phyloP scores from a whole-genome alignment of 2,113 vertebrate genomes.

The Tychaedon coryphoeus region DNA sequence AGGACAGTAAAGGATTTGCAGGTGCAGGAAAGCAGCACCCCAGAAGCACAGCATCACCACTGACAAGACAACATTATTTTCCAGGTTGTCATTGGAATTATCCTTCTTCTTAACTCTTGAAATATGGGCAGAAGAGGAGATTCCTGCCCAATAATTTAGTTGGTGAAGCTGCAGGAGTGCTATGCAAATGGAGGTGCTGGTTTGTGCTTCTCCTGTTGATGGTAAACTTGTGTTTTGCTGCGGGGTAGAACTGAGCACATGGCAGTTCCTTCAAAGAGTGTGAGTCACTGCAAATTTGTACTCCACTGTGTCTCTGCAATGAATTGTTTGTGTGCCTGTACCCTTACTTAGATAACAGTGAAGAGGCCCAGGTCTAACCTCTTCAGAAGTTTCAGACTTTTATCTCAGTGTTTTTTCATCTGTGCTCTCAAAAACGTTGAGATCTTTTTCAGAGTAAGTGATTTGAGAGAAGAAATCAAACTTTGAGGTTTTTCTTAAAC shows the following conservation, averaged over 20 bases:
- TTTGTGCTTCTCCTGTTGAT: background rate
- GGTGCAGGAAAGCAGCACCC: background rate
- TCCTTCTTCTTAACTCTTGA: background rate
- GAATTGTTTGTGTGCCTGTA: slow-evolving; percentile 30
- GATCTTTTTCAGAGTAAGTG: slow-evolving; percentile 9
- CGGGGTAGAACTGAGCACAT: background rate
- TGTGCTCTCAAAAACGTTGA: background rate
- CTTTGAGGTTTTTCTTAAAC: slow-evolving; percentile 53
- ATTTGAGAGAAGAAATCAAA: slow-evolving; percentile 16
- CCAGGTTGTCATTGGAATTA: background rate
- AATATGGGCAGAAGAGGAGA: background rate
- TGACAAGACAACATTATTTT: background rate
- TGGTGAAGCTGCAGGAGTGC: background rate
- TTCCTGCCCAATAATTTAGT: background rate
- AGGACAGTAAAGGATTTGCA: background rate
- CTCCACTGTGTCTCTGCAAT: background rate
- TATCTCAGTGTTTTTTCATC: slow-evolving; percentile 5
- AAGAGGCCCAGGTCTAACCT: slow-evolving; percentile 1
- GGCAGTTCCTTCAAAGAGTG: background rate
- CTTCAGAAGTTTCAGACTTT: slow-evolving; percentile 43
- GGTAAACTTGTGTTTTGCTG: background rate
- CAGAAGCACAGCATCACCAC: background rate
- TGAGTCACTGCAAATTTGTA: slow-evolving; percentile 44
- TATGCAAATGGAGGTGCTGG: background rate
- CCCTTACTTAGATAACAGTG: background rate